Percentiles rank a stretch among this genome's conserved stretches.
phyloP scores from a whole-genome alignment of 2,113 vertebrate genomes.

The Pelobates fuscus region DNA sequence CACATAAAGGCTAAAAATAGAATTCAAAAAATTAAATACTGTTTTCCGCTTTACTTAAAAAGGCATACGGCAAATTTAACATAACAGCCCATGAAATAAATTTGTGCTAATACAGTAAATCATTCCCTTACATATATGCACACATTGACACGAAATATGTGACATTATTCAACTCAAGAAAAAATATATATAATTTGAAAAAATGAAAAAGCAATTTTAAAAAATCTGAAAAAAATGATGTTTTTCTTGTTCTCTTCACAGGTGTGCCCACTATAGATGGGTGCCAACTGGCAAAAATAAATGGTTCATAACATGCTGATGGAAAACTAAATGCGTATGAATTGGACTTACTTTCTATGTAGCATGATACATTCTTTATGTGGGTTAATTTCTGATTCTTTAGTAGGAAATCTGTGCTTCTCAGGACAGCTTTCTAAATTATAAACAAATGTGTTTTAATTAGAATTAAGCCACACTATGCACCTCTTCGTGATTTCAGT shows the following conservation, averaged over 20 bases:
- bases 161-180: no score
- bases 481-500: conserved; percentile 7
- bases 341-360: neutral
- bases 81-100: no score
- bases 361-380: neutral
- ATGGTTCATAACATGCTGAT: conserved; percentile 59
- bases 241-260: conserved; percentile 67
- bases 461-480: conserved; percentile 4
- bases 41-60: no score
- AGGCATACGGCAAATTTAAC: no score
- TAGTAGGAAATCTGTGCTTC: neutral
- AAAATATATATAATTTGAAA: no score
- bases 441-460: conserved; percentile 10
- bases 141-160: no score
- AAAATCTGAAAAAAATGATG: no score
- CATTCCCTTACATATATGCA: no score
- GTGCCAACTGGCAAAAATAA: conserved; percentile 64
- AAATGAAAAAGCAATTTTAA: conserved; percentile 60
- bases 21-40: no score
- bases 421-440: neutral
- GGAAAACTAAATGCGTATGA: conserved; percentile 55
- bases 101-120: no score
- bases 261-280: conserved; percentile 63
- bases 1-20: no score
- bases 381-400: neutral